phyloP scores from a whole-genome alignment of 2,113 vertebrate species.

The Oxyruncus cristatus region DNA sequence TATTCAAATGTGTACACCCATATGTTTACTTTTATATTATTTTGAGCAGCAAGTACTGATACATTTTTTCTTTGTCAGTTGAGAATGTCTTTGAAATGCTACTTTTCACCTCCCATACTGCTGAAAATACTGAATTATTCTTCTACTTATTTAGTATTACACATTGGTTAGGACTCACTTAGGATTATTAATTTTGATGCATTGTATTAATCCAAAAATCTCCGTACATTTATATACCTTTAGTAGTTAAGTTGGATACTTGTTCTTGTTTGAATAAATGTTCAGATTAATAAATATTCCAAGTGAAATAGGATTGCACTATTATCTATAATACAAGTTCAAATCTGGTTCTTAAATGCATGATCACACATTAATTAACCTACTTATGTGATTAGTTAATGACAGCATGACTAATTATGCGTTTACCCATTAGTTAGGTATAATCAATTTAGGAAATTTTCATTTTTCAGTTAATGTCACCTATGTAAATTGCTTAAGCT shows the following conservation, averaged over 20 bases:
- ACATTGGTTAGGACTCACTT: background rate
- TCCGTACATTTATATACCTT: background rate
- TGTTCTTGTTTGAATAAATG: background rate
- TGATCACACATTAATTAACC: background rate
- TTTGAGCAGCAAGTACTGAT: background rate
- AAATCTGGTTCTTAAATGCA: background rate
- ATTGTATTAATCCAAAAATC: background rate
- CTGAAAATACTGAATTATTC: background rate
- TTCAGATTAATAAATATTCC: conserved; percentile 5
- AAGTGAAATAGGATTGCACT: background rate
- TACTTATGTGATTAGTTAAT: background rate
- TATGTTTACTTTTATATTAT: background rate
- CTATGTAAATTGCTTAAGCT: background rate
- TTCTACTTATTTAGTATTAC: background rate
- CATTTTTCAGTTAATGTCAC: background rate
- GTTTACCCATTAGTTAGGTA: background rate
- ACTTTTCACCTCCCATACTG: background rate
- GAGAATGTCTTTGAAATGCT: background rate
- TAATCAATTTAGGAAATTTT: background rate
- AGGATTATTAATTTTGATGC: background rate
- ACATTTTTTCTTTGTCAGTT: background rate
- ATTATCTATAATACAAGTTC: background rate
- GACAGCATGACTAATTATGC: background rate
- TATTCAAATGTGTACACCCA: background rate
- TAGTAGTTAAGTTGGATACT: background rate